Evolutionary conservation across 2,888 invertebrate species (phyloP).

Genomic region (Sclerodermus sp.): DNA sequence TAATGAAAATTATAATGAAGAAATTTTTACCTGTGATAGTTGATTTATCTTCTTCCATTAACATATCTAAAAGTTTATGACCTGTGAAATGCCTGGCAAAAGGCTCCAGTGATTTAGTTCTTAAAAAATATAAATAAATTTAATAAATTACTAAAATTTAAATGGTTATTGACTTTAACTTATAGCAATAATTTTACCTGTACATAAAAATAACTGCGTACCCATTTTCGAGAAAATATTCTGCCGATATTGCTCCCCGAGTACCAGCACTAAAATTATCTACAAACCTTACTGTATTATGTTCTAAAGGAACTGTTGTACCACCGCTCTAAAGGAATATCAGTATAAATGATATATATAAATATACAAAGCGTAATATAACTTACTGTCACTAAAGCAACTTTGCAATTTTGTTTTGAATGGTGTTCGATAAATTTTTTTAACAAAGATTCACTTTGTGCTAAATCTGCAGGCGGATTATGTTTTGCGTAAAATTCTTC

Average conservation of each 20-base stretch:
- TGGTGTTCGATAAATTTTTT: slow-evolving; percentile 76
- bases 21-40: slow-evolving; percentile 68
- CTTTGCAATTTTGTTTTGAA: slow-evolving; percentile 67
- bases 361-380: neutral
- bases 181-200: slow-evolving; percentile 54
- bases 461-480: slow-evolving; percentile 76
- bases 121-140: slow-evolving; percentile 30
- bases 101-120: slow-evolving; percentile 87
- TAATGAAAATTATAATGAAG: neutral
- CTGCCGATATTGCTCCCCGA: slow-evolving; percentile 91
- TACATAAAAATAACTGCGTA: slow-evolving; percentile 95
- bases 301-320: slow-evolving; percentile 94
- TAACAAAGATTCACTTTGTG: slow-evolving; percentile 70
- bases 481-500: slow-evolving; percentile 83
- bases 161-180: neutral
- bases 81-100: slow-evolving; percentile 85
- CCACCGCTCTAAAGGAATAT: slow-evolving; percentile 75
- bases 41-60: slow-evolving; percentile 42
- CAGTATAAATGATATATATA: slow-evolving; percentile 2
- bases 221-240: slow-evolving; percentile 85
- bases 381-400: slow-evolving; percentile 77
- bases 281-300: slow-evolving; percentile 95
- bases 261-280: slow-evolving; percentile 99
- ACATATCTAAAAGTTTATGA: slow-evolving; percentile 75
- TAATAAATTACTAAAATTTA: too few relatives aligned